These are phyloP conservation scores for Anthonomus grandis DNA, from an alignment of 1,140 invertebrate species.

Conservation along the genomic window DNA sequence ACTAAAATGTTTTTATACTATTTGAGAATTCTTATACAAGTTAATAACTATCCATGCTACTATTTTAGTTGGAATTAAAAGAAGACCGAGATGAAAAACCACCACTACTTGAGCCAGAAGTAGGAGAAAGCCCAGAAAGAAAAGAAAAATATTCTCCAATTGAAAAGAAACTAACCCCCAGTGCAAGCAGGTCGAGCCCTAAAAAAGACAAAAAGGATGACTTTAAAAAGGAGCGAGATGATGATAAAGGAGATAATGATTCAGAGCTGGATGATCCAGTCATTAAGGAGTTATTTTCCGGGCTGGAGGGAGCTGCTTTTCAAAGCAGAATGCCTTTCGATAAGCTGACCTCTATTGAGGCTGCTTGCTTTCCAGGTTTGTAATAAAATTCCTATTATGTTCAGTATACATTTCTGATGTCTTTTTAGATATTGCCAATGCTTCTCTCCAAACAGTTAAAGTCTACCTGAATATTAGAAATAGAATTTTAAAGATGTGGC, in stretches of 20 bases:
- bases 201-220: constrained; percentile 55
- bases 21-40: no score
- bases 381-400: not conserved
- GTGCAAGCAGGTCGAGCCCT: constrained; percentile 43
- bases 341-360: constrained; percentile 92
- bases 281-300: constrained; percentile 51
- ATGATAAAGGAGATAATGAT: constrained; percentile 51
- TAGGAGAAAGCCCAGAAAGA: constrained; percentile 58
- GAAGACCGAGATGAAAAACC: constrained; percentile 65
- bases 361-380: constrained; percentile 75
- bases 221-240: constrained; percentile 42
- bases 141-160: constrained; percentile 56
- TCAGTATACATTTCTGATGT: not conserved
- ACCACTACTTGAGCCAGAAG: constrained; percentile 60
- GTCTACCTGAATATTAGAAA: constrained; percentile 93
- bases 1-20: no score
- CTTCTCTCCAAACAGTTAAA: constrained; percentile 78
- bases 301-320: constrained; percentile 88
- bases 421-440: constrained; percentile 70
- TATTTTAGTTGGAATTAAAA: constrained; percentile 63
- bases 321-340: constrained; percentile 92
- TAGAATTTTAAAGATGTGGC: constrained; percentile 92
- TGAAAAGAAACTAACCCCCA: constrained; percentile 44
- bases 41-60: no score
- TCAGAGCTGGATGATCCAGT: constrained; percentile 48